Evolutionary conservation across 2,797 vertebrate genomes (phyloP), one percentile per base, ranked within the genome.

Genomic region (Bradypus variegatus): DNA sequence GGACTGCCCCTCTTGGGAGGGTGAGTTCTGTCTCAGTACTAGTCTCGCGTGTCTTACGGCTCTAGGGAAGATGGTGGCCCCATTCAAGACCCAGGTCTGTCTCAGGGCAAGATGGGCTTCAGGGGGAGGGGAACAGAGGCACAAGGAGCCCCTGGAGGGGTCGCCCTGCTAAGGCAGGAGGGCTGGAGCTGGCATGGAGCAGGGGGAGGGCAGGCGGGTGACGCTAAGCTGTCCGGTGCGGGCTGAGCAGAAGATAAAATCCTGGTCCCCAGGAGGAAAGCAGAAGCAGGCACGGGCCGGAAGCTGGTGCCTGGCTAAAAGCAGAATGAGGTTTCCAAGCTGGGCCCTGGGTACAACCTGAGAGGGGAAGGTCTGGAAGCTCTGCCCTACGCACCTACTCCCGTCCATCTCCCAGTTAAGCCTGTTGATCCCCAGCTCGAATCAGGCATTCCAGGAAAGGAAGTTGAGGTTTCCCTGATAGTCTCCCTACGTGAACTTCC

Each of bases 371-470:
- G 8, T 4, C 23, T 41, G 55, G n/a, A 1, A n/a, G 14, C 14
- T 11, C 50, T 50, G 50, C 50, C 50, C 50, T 50, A 0, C 45
- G 7, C 0, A 9, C 16, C 0, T 1, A 4, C 31, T 13, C 3
- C 45, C 8, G 1, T 25, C 29, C n/a, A 2, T 41, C 62, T 25
- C 23, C 2, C 6, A n/a, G 53, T 41, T 12, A 19, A 14, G 31
- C 27, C 75, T 15, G 0, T 3, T 0, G 60, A 11, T 2, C 27
- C 48, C 3, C 0, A 4, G 76, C 27, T 23, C 27, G 36, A 5
- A 31, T 0, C 0, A 1, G 48, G 29, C 21, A 2, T 5, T 11
- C 67, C 8, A 0, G 19, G 2, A 12, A 3, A 6, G 9, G 33
- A 15, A 23, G 48, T 13, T 10, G 48, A 14, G 29, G 16, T 58